A percentile compares a stretch with the other conserved stretches of the same genome.
These are phyloP conservation scores for Rhinoraja longicauda DNA, from an alignment of 2,797 vertebrate species.

Conservation along the genomic window DNA sequence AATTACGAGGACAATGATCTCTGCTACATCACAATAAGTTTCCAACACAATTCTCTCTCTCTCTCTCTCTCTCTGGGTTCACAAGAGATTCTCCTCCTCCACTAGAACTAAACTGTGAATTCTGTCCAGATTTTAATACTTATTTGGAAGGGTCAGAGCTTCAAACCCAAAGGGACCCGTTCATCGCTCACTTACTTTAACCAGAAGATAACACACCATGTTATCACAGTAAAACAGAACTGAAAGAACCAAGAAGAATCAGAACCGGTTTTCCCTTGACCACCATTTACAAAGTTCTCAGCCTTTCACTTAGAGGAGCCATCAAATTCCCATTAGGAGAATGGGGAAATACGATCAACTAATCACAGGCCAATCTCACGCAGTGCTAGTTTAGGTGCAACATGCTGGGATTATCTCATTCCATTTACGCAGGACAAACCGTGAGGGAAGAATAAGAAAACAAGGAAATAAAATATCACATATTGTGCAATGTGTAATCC, in stretches of 20 bases:
- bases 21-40: neutral
- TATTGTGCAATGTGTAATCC: neutral
- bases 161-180: neutral
- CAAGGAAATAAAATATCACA: neutral
- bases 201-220: neutral
- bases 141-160: neutral
- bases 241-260: neutral
- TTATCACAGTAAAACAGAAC: neutral
- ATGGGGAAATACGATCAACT: neutral
- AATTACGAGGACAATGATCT: neutral
- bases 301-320: neutral
- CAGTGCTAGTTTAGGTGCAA: neutral
- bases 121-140: neutral
- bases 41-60: neutral
- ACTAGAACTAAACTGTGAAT: neutral
- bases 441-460: neutral
- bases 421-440: neutral
- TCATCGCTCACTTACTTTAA: neutral
- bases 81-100: neutral
- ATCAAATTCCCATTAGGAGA: slow-evolving; percentile 16
- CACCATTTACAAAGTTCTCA: neutral
- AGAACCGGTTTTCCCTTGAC: neutral
- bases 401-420: neutral
- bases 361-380: neutral
- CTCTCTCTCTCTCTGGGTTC: no score